phyloP scores from a whole-genome alignment of 2,797 vertebrate genomes.

The Lagocephalus sceleratus region DNA sequence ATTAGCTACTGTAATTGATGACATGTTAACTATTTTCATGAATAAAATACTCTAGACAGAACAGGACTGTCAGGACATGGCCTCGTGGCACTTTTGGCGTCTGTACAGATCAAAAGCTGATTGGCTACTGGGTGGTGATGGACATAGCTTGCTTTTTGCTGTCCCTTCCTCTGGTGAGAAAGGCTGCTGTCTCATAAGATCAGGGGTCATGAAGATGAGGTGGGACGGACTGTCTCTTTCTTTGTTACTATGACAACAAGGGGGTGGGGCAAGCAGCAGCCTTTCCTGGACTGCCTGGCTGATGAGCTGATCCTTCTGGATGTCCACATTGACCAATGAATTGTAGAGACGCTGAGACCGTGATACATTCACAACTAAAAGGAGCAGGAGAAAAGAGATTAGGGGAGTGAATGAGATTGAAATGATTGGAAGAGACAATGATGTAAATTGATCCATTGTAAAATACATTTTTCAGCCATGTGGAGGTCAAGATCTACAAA shows the following conservation, averaged over 20 bases:
- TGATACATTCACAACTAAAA: neutral
- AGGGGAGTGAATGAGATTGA: neutral
- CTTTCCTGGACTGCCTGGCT: neutral
- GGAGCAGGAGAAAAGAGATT: neutral
- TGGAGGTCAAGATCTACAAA: too few species aligned
- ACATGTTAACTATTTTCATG: too few species aligned
- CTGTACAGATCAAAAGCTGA: too few species aligned
- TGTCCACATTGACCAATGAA: neutral
- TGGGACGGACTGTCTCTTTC: neutral
- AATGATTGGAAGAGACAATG: neutral
- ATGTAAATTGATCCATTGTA: too few species aligned
- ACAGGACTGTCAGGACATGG: too few species aligned
- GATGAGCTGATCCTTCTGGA: neutral
- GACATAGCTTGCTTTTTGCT: too few species aligned
- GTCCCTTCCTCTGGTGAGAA: neutral
- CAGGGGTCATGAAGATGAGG: neutral
- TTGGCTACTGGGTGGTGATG: too few species aligned
- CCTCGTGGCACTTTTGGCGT: too few species aligned
- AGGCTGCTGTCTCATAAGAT: neutral
- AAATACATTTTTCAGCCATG: too few species aligned
- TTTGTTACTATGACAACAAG: neutral
- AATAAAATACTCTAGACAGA: too few species aligned
- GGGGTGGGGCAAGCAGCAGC: neutral
- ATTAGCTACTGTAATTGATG: too few species aligned
- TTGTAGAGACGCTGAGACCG: conserved; percentile 1